Conservation (phyloP, 2,888 invertebrate genomes). For the Dugesia japonica region DNA sequence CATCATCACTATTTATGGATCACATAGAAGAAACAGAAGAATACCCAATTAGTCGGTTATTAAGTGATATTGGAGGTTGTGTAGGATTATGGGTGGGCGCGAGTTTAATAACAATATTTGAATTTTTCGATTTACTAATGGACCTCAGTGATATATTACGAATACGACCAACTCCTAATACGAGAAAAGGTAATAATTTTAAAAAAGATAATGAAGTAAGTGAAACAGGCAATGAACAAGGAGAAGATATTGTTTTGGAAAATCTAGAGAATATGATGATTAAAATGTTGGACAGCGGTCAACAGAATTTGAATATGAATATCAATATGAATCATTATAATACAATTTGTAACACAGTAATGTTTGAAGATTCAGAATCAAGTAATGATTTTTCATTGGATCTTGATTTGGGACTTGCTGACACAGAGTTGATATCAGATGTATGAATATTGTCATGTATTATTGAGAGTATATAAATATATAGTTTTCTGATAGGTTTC, state of each 20-base stretch:
- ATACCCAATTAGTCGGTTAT: constrained; percentile 31
- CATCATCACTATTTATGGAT: constrained; percentile 33
- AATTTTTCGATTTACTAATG: constrained; percentile 31
- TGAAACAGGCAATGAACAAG: background rate
- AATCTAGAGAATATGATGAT: background rate
- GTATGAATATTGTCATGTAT: background rate
- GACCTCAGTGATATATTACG: background rate
- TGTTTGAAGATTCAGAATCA: background rate
- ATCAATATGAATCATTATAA: background rate
- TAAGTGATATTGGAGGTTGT: constrained; percentile 34
- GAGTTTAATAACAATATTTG: constrained; percentile 32
- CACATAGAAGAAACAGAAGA: constrained; percentile 32
- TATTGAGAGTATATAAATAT: too few relatives aligned
- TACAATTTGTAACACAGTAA: background rate
- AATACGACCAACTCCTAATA: background rate
- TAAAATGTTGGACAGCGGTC: background rate
- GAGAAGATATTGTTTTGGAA: background rate
- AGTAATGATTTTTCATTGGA: background rate
- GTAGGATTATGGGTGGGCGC: constrained; percentile 34
- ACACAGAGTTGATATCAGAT: background rate
- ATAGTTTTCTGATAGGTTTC: too few relatives aligned
- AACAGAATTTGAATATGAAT: background rate
- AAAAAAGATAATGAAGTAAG: background rate
- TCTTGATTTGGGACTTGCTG: background rate
- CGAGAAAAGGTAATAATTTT: background rate